Percentiles rank a stretch among this genome's conserved stretches.
These are phyloP conservation scores for Sesia bembeciformis DNA, from an alignment of 2,888 invertebrate species.

Conservation along the genomic window DNA sequence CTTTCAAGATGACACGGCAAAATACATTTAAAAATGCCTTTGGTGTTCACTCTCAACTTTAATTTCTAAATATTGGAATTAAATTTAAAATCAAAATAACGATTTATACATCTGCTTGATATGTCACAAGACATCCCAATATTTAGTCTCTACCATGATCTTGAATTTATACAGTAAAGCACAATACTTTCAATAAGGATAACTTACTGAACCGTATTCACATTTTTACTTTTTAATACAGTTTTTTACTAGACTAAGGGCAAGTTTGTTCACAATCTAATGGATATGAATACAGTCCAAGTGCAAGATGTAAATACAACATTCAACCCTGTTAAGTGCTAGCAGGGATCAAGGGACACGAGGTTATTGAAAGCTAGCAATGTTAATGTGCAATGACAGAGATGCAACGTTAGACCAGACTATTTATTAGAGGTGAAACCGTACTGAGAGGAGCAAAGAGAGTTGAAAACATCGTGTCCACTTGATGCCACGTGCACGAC, in stretches of 20 bases:
- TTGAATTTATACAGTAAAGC: conserved; percentile 43
- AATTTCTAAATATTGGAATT: conserved; percentile 68
- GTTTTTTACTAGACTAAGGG: background rate
- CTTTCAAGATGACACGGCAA: conserved; percentile 70
- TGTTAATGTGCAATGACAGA: conserved; percentile 48
- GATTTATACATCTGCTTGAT: conserved; percentile 66
- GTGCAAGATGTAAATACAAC: conserved; percentile 37
- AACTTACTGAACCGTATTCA: conserved; percentile 35
- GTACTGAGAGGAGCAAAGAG: conserved; percentile 19
- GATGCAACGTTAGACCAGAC: conserved; percentile 47
- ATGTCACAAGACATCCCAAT: conserved; percentile 61
- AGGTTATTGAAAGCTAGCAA: conserved; percentile 52
- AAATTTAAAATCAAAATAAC: conserved; percentile 59
- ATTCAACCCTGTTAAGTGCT: conserved; percentile 66
- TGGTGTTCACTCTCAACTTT: conserved; percentile 43
- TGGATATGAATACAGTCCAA: conserved; percentile 40
- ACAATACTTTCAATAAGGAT: conserved; percentile 33
- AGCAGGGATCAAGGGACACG: conserved; percentile 68
- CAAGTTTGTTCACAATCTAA: conserved; percentile 7
- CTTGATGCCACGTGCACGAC: conserved; percentile 55
- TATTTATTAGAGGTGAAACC: conserved; percentile 32
- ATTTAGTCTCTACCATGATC: conserved; percentile 53
- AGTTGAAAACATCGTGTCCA: conserved; percentile 58
- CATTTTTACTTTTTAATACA: conserved; percentile 10
- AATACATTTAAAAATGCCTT: conserved; percentile 67